These are phyloP conservation scores for Balearica regulorum DNA, from an alignment of 2,797 vertebrate species.

Conservation along the genomic window DNA sequence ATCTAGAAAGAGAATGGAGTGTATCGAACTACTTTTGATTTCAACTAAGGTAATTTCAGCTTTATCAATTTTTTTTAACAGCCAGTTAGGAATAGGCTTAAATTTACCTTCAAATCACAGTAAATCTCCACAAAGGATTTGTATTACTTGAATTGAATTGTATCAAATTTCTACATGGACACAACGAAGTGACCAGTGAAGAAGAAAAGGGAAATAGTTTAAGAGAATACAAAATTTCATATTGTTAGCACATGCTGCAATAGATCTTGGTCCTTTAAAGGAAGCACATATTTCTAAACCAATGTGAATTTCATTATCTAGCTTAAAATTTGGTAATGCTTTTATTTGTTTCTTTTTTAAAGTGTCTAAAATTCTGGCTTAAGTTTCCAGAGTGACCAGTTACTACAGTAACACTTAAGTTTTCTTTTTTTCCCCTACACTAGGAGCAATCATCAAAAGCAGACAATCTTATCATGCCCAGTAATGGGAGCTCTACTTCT, in stretches of 20 bases:
- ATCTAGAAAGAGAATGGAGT: background rate
- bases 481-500: background rate
- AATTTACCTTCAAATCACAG: background rate
- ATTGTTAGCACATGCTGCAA: background rate
- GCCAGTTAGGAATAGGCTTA: background rate
- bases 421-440: background rate
- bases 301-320: background rate
- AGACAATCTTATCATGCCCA: background rate
- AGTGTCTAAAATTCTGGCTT: background rate
- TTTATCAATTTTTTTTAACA: background rate
- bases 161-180: background rate
- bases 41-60: background rate
- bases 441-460: background rate
- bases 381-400: background rate
- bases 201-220: background rate
- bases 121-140: background rate
- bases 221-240: background rate
- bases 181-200: background rate
- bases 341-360: background rate
- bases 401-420: background rate
- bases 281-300: background rate
- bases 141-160: background rate
- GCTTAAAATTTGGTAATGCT: background rate
- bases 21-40: background rate
- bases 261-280: background rate